These are phyloP conservation scores for Acrobasis consociella DNA, from an alignment of 2,888 invertebrate species.

Conservation along the genomic window DNA sequence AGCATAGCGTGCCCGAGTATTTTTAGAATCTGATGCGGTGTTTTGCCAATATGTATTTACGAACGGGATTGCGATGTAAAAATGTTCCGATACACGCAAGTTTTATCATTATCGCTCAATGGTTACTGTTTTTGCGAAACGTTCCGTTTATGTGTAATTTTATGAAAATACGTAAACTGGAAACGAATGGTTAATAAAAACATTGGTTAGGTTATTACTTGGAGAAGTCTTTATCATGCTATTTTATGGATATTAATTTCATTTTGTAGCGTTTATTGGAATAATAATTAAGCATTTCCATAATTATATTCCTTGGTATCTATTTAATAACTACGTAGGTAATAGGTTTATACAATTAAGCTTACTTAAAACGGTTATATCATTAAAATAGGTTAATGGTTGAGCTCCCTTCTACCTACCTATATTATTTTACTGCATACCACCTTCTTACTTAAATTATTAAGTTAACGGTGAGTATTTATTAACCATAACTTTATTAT, in stretches of 20 bases:
- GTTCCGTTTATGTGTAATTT: neutral
- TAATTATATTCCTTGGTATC: neutral
- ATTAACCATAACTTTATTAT: too few relatives aligned
- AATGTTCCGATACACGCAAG: slow-evolving; percentile 33
- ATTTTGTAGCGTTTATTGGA: neutral
- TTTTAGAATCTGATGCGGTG: slow-evolving; percentile 77
- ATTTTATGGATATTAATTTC: neutral
- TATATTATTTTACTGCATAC: too few relatives aligned
- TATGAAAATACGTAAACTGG: neutral
- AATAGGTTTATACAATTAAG: too few relatives aligned
- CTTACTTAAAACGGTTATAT: too few relatives aligned
- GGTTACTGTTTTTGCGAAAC: neutral
- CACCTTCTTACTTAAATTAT: too few relatives aligned
- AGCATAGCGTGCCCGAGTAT: slow-evolving; percentile 59
- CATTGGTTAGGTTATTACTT: neutral
- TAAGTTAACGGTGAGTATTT: too few relatives aligned
- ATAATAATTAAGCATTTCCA: neutral
- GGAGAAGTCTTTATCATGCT: neutral
- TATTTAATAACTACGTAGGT: neutral
- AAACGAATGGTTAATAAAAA: neutral
- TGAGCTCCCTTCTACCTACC: too few relatives aligned
- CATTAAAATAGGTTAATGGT: too few relatives aligned
- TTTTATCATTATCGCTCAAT: slow-evolving; percentile 10
- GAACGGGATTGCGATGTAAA: slow-evolving; percentile 46
- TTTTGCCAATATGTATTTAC: slow-evolving; percentile 59